Base-by-base conservation (phyloP, 1,140 invertebrate species). In the Papilio aristodemus region DNA sequence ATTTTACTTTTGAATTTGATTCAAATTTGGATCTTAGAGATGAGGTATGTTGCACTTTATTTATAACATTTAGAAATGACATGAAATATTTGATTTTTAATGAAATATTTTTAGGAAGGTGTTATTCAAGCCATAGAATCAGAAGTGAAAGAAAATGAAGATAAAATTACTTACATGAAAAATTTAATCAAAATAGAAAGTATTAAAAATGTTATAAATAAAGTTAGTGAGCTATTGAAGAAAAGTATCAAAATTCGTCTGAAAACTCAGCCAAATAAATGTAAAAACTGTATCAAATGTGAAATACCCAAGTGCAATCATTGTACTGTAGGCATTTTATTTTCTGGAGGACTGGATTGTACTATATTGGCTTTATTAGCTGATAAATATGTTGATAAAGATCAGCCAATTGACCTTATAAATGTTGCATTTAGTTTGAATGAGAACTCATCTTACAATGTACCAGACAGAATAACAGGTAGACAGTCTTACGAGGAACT, bases 271-370 rank as follows among this genome's bases (percentile, higher is more conserved):
- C 94, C 95, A 17, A 88, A 93, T 54, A 92, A 91, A 83, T 97
- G 96, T 79, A 93, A 93, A 80, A 84, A 92, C 46, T 97, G 95
- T 80, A 84, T 94, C 46, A 79, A 71, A 74, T 70, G 71, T n/a
- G 68, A 76, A 69, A 71, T 71, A 60, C 71, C 63, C 4, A 64
- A 60, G 22, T 77, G 82, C 83, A 68, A 71, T 62, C 97, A 98
- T 92, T 92, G 96, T 17, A 95, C 95, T 88, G 91, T 97, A 41
- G 97, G 95, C 37, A 90, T 99, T 71, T 92, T 99, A 75, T 99
- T 99, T 93, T 99, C 98, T 77, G 98, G 98, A 67, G 98, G 98
- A 27, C 92, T 99, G 11, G 98, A 99, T 92, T 99, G 98, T 54
- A 95, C 97, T 27, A 94, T 99, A 77, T 90, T 99, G 71, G 96